Evolutionary conservation across 2,888 invertebrate species (phyloP).

Genomic region (Caenorhabditis wallacei): DNA sequence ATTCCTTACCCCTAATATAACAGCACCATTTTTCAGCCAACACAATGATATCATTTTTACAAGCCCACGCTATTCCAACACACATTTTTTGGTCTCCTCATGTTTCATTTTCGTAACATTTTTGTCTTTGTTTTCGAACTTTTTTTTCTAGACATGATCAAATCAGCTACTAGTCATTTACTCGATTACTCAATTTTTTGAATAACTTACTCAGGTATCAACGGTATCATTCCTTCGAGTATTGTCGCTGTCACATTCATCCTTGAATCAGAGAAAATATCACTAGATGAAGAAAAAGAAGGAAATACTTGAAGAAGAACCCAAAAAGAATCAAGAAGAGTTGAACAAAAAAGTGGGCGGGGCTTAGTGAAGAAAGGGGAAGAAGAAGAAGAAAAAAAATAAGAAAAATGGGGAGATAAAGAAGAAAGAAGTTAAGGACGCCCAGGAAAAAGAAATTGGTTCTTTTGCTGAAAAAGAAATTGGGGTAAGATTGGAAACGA

Average conservation of each 20-base stretch:
- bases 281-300: background rate
- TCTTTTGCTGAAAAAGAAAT: background rate
- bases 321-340: background rate
- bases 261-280: constrained; percentile 20
- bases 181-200: too few relatives aligned
- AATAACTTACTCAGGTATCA: constrained; percentile 71
- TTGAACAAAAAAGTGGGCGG: constrained; percentile 15
- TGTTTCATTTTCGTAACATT: too few relatives aligned
- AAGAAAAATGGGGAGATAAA: constrained; percentile 13
- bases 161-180: too few relatives aligned
- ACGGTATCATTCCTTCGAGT: constrained; percentile 70
- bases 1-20: too few relatives aligned
- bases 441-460: constrained; percentile 40
- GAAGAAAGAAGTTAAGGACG: background rate
- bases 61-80: too few relatives aligned
- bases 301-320: constrained; percentile 18
- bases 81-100: too few relatives aligned
- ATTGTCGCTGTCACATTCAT: constrained; percentile 54
- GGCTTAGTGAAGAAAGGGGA: constrained; percentile 16
- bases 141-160: too few relatives aligned
- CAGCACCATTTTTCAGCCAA: too few relatives aligned
- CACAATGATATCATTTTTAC: too few relatives aligned
- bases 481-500: background rate
- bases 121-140: too few relatives aligned
- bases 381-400: constrained; percentile 10